phyloP scores from a whole-genome alignment of 1,140 invertebrate species.

The Danaus plexippus region DNA sequence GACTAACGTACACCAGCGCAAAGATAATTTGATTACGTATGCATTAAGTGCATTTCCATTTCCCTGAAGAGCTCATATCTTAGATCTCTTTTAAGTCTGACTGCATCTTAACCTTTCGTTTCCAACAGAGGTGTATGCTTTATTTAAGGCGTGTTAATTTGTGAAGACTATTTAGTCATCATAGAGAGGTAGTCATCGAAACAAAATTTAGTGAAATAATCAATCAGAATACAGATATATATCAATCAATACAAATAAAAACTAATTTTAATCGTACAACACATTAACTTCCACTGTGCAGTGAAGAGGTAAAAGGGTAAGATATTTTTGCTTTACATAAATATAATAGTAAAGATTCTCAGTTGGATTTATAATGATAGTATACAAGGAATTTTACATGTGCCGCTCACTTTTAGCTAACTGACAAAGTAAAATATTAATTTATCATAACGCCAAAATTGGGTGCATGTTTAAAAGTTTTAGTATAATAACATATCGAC shows the following conservation, averaged over 20 bases:
- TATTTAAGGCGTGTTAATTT: background rate
- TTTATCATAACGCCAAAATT: too few relatives aligned
- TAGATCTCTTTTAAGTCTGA: conserved; percentile 51
- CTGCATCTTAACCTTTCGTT: conserved; percentile 30
- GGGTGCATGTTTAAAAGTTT: too few relatives aligned
- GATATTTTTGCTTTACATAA: too few relatives aligned
- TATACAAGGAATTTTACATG: too few relatives aligned
- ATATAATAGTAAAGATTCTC: too few relatives aligned
- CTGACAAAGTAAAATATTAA: too few relatives aligned
- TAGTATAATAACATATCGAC: conserved; percentile 1
- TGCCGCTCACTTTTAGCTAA: too few relatives aligned
- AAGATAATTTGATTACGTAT: conserved; percentile 67
- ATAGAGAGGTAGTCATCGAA: background rate
- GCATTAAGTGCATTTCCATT: conserved; percentile 67
- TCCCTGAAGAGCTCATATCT: conserved; percentile 36
- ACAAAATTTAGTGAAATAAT: conserved; percentile 1
- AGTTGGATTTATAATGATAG: too few relatives aligned
- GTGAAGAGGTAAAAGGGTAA: too few relatives aligned
- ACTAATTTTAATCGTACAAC: too few relatives aligned
- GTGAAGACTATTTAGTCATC: too few relatives aligned
- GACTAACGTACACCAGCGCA: conserved; percentile 18
- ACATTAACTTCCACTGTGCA: too few relatives aligned
- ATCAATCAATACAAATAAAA: conserved; percentile 1
- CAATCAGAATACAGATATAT: background rate
- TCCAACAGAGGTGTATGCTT: background rate